Percentiles rank a stretch among this genome's conserved stretches.
Evolutionary conservation across 2,797 vertebrate species (phyloP).

Genomic region (Vireo griseus): DNA sequence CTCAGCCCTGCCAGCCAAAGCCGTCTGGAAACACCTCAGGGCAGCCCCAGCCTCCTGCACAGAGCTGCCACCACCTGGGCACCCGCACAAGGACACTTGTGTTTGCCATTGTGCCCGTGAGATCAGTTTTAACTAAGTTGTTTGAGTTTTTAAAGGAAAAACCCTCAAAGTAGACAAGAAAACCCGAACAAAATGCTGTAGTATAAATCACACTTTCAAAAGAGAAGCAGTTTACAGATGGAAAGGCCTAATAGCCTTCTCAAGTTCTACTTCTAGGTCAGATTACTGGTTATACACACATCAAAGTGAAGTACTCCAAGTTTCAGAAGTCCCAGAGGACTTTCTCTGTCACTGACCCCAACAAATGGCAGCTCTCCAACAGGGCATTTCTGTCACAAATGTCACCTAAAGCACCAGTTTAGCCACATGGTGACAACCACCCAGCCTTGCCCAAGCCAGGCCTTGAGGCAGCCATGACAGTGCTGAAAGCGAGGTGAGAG

Average conservation of each 20-base stretch:
- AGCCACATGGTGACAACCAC: not conserved
- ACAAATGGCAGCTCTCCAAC: not conserved
- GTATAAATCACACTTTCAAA: not conserved
- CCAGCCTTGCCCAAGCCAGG: not conserved
- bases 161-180: not conserved
- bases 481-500: not conserved
- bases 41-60: fast-evolving
- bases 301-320: not conserved
- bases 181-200: not conserved
- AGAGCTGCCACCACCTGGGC: not conserved
- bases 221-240: not conserved
- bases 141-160: not conserved
- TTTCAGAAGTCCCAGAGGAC: not conserved
- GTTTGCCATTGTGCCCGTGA: not conserved
- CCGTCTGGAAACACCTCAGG: fast-evolving
- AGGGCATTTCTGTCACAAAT: fast-evolving
- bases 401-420: fast-evolving
- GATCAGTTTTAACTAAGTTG: not conserved
- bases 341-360: not conserved
- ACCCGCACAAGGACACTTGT: fast-evolving
- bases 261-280: not conserved
- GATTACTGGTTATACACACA: fast-evolving
- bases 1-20: fast-evolving
- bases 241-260: not conserved
- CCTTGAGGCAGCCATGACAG: fast-evolving